Evolutionary conservation across 2,888 invertebrate species (phyloP).

Genomic region (Drosophila borborema): DNA sequence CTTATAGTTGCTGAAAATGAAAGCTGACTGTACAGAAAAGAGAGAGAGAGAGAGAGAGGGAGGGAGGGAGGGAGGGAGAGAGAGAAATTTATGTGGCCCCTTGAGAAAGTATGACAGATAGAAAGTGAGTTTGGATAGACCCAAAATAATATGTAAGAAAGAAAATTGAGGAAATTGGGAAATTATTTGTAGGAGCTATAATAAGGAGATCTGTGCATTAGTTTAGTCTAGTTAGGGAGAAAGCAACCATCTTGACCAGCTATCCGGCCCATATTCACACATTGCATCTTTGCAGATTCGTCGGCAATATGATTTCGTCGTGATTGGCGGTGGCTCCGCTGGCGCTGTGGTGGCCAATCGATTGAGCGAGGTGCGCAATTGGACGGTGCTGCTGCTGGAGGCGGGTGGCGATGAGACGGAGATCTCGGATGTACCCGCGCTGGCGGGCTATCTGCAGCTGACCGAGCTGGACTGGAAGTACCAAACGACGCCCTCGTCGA

Average conservation of each 20-base stretch:
- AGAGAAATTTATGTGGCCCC: not conserved
- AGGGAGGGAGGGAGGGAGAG: not conserved
- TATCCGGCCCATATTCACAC: not conserved
- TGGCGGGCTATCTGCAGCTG: conserved; percentile 93
- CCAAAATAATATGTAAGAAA: not conserved
- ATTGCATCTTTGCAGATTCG: conserved; percentile 87
- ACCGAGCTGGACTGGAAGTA: conserved; percentile 97
- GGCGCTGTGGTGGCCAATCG: conserved; percentile 95
- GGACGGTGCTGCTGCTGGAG: conserved; percentile 93
- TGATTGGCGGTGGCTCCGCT: conserved; percentile 95
- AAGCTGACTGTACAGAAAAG: not conserved
- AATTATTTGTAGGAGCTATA: no score
- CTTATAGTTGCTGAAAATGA: not conserved
- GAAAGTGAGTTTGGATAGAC: not conserved
- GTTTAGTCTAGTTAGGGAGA: no score
- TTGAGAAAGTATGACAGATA: not conserved
- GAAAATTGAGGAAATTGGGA: not conserved
- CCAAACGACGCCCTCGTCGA: conserved; percentile 92
- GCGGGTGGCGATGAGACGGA: conserved; percentile 96
- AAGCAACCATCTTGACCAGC: no score
- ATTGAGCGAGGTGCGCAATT: conserved; percentile 91
- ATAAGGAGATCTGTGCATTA: no score
- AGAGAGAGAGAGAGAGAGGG: conserved; percentile 1
- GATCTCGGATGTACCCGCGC: conserved; percentile 93
- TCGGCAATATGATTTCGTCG: conserved; percentile 93